phyloP scores from a whole-genome alignment of 2,888 invertebrate genomes.

The Tetanocera ferruginea region DNA sequence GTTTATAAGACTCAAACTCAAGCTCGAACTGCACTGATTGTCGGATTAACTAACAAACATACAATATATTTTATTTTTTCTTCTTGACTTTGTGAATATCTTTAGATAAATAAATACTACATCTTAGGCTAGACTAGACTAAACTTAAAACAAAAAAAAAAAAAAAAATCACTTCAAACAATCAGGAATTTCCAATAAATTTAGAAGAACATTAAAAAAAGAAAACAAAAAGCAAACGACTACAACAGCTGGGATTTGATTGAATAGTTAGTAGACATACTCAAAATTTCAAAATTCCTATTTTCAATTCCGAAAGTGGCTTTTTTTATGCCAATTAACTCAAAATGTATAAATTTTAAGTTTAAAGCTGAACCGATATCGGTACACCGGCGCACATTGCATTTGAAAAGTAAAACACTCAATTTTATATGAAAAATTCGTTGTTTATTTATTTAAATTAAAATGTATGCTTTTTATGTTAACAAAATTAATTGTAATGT shows the following conservation, averaged over 20 bases:
- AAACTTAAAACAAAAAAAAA: background rate
- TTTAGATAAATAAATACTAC: background rate
- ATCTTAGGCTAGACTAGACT: background rate
- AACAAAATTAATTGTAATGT: no score
- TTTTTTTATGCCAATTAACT: no score
- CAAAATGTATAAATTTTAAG: no score
- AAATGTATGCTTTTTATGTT: no score
- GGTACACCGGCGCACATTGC: no score
- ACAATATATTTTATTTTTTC: background rate
- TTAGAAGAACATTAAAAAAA: slow-evolving; percentile 48
- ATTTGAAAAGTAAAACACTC: no score
- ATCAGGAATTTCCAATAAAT: slow-evolving; percentile 56
- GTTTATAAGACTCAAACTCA: background rate
- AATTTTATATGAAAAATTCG: no score
- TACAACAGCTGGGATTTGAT: slow-evolving; percentile 50
- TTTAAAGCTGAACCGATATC: no score
- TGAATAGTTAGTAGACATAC: slow-evolving; percentile 12
- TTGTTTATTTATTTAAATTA: no score
- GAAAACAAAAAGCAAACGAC: slow-evolving; percentile 46
- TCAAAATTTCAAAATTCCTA: no score
- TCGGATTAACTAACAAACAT: slow-evolving; percentile 25
- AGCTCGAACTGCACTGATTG: slow-evolving; percentile 11
- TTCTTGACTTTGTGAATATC: background rate
- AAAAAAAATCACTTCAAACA: slow-evolving; percentile 50
- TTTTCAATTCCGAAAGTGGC: no score